phyloP scores from a whole-genome alignment of 1,140 invertebrate genomes.

The Aphidius ervi region DNA sequence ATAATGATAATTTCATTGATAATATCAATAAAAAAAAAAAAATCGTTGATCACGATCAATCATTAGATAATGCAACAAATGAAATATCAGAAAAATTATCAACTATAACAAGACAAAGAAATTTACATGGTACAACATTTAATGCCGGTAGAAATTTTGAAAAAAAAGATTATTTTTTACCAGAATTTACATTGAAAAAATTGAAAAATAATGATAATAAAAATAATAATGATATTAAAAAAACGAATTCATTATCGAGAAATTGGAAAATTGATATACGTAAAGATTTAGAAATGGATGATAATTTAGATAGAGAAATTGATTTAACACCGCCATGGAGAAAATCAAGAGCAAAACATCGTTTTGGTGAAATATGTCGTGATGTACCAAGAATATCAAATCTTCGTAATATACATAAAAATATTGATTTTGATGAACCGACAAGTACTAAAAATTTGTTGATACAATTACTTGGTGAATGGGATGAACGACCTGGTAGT shows the following conservation, averaged over 20 bases:
- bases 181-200: slow-evolving; percentile 26
- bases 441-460: slow-evolving; percentile 67
- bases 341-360: slow-evolving; percentile 36
- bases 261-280: slow-evolving; percentile 6
- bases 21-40: not conserved
- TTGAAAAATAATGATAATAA: not conserved
- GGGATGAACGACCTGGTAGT: slow-evolving; percentile 54
- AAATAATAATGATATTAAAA: slow-evolving; percentile 6
- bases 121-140: slow-evolving; percentile 48
- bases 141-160: slow-evolving; percentile 42
- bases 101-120: slow-evolving; percentile 62
- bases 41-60: not conserved
- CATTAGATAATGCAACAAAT: slow-evolving; percentile 31
- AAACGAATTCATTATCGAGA: not conserved
- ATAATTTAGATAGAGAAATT: slow-evolving; percentile 28
- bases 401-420: slow-evolving; percentile 43
- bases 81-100: slow-evolving; percentile 66
- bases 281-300: not conserved
- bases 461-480: slow-evolving; percentile 67
- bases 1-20: not conserved
- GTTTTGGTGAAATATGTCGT: slow-evolving; percentile 46
- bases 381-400: slow-evolving; percentile 48
- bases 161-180: slow-evolving; percentile 28
- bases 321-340: slow-evolving; percentile 48
- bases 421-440: slow-evolving; percentile 45